phyloP scores from a whole-genome alignment of 2,113 vertebrate genomes.

The Origma solitaria region DNA sequence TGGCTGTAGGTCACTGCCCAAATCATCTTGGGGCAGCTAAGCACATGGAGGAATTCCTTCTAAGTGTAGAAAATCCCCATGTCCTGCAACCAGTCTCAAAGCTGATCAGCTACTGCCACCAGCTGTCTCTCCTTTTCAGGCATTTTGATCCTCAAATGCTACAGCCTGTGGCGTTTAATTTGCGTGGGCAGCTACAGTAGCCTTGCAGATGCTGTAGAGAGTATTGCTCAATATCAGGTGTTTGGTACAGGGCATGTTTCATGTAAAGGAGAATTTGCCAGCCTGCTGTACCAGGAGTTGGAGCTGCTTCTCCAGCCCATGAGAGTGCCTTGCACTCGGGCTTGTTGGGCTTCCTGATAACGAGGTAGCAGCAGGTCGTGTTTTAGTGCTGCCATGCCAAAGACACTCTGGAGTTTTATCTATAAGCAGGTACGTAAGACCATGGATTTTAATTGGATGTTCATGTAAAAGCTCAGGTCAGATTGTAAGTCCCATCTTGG shows the following conservation, averaged over 20 bases:
- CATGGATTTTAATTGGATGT: not conserved
- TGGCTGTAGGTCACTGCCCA: not conserved
- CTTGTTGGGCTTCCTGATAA: not conserved
- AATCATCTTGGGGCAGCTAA: not conserved
- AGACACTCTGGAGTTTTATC: not conserved
- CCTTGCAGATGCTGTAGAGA: not conserved
- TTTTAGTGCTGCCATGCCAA: not conserved
- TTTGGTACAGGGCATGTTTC: not conserved
- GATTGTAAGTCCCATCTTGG: not conserved
- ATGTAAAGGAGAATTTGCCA: not conserved
- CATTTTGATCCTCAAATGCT: not conserved
- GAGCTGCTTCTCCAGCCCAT: not conserved
- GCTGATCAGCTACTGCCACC: not conserved
- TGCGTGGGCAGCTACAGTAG: too few species aligned
- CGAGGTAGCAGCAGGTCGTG: not conserved
- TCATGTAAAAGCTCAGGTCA: not conserved
- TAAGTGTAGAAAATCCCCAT: not conserved
- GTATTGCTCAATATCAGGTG: not conserved
- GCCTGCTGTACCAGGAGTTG: not conserved
- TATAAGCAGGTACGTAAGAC: not conserved
- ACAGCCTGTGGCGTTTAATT: rapidly evolving
- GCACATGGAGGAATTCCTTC: not conserved
- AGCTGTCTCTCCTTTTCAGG: not conserved
- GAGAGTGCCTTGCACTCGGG: not conserved
- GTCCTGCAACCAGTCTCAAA: not conserved